A percentile compares a stretch with the other conserved stretches of the same genome.
These are phyloP conservation scores for Melinaea menophilus DNA, from an alignment of 2,888 invertebrate species.

Conservation along the genomic window DNA sequence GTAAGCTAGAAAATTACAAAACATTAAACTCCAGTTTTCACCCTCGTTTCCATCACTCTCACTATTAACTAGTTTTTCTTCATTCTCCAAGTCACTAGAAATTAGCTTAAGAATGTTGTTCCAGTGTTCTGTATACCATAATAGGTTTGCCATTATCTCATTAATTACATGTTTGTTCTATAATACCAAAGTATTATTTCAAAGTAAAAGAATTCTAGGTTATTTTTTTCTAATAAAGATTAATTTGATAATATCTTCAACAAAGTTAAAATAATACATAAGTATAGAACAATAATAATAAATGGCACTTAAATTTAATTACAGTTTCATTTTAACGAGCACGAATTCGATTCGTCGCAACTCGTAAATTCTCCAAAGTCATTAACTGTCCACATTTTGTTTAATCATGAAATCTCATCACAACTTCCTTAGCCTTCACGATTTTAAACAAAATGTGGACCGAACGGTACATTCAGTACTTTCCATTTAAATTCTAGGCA, in stretches of 20 bases:
- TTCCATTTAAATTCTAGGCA: slow-evolving; percentile 14
- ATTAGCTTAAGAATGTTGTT: slow-evolving; percentile 16
- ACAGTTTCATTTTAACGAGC: neutral
- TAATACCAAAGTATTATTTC: too few species aligned
- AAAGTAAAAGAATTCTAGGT: too few species aligned
- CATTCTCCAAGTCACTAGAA: neutral
- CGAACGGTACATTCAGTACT: slow-evolving; percentile 25
- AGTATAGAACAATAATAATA: neutral
- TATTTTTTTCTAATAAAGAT: too few species aligned
- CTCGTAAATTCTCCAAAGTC: slow-evolving; percentile 1
- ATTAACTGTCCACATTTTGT: neutral
- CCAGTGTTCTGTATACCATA: slow-evolving; percentile 7
- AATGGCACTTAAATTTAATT: neutral
- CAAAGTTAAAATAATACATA: too few species aligned
- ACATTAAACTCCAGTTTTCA: slow-evolving; percentile 26
- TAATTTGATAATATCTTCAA: too few species aligned
- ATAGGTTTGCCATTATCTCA: slow-evolving; percentile 2
- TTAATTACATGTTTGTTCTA: neutral
- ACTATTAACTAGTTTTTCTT: slow-evolving; percentile 27
- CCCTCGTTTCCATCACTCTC: slow-evolving; percentile 30
- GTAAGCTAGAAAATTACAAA: neutral
- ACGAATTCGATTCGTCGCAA: slow-evolving; percentile 1
- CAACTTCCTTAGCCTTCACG: slow-evolving; percentile 15
- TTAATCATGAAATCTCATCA: slow-evolving; percentile 22
- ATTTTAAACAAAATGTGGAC: slow-evolving; percentile 25